These are phyloP conservation scores for Cataglyphis hispanica DNA, from an alignment of 1,140 invertebrate species.

Conservation along the genomic window DNA sequence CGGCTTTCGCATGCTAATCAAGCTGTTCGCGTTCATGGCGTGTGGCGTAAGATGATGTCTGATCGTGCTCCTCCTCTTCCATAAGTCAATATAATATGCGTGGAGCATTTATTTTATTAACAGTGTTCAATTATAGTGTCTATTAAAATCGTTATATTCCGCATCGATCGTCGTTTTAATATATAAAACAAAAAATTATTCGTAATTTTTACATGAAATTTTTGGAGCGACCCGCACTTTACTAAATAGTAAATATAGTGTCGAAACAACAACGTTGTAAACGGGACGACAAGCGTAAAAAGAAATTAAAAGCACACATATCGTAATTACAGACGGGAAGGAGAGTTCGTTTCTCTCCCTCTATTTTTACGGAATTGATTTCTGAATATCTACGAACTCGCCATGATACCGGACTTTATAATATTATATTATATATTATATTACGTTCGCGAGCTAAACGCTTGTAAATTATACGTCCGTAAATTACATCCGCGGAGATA, in stretches of 20 bases:
- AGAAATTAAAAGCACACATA: conserved; percentile 32
- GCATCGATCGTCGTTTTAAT: neutral
- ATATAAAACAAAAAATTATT: neutral
- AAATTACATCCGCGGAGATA: conserved; percentile 35
- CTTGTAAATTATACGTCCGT: conserved; percentile 46
- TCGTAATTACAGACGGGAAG: neutral
- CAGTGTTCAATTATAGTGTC: neutral
- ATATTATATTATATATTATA: too few species aligned
- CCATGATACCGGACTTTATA: conserved; percentile 17
- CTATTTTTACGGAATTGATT: neutral
- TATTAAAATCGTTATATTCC: neutral
- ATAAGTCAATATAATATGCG: neutral
- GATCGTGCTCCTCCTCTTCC: neutral
- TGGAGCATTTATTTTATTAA: neutral
- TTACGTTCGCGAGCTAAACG: conserved; percentile 34
- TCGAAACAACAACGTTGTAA: neutral
- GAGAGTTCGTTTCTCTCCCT: neutral
- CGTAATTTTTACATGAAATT: conserved; percentile 24
- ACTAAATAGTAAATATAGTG: conserved; percentile 21
- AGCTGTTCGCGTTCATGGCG: neutral
- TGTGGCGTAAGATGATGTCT: conserved; percentile 31
- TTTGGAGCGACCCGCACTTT: neutral
- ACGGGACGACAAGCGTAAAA: neutral
- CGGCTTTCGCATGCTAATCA: conserved; percentile 49
- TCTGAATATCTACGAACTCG: conserved; percentile 39